These are phyloP conservation scores for Drosophila arawakana DNA, from an alignment of 1,140 invertebrate genomes.

Conservation along the genomic window DNA sequence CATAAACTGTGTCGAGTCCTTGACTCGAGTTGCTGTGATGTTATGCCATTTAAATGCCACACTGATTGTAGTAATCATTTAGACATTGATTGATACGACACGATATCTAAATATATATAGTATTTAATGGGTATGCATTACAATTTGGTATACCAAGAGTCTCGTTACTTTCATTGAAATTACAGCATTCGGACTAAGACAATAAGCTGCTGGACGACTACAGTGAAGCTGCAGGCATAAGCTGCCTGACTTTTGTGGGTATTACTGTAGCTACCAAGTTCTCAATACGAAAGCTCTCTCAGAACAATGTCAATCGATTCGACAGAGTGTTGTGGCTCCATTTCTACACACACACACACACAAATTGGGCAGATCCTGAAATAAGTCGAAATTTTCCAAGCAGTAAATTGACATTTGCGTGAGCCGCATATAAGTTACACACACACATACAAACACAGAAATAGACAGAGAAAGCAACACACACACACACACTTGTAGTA, in stretches of 20 bases:
- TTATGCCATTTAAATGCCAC: background rate
- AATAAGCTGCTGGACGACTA: conserved; percentile 20
- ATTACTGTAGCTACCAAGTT: background rate
- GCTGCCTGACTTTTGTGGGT: background rate
- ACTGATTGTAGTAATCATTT: background rate
- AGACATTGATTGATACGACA: conserved; percentile 8
- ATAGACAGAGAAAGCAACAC: background rate
- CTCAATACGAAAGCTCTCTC: background rate
- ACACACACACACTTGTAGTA: conserved; percentile 12
- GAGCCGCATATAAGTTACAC: conserved; percentile 32
- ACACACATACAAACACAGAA: conserved; percentile 10
- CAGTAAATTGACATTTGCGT: conserved; percentile 55
- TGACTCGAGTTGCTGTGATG: background rate
- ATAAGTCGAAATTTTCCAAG: conserved; percentile 40
- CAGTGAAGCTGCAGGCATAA: background rate
- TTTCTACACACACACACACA: conserved; percentile 3
- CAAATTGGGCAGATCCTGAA: conserved; percentile 24
- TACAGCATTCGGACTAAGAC: conserved; percentile 10
- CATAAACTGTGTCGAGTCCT: conserved; percentile 6
- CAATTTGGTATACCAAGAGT: background rate
- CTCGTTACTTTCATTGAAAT: conserved; percentile 22
- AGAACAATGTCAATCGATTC: conserved; percentile 3
- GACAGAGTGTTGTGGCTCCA: background rate
- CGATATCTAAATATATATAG: background rate
- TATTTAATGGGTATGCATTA: background rate